phyloP scores from a whole-genome alignment of 2,113 vertebrate species.

The Cacatua alba region DNA sequence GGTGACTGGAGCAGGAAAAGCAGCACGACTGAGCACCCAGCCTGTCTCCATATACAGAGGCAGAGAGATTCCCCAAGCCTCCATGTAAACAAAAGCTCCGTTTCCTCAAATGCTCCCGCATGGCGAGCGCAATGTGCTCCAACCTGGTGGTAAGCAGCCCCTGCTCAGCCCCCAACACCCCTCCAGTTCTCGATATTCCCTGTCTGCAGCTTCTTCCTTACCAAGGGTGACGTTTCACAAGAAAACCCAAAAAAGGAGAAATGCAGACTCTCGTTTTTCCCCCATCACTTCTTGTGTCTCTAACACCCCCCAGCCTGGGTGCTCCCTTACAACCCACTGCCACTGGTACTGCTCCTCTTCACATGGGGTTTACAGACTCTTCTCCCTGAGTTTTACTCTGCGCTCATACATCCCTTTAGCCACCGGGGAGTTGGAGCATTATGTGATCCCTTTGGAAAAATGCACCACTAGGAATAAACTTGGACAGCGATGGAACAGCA shows the following conservation, averaged over 20 bases:
- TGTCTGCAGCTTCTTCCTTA: background rate
- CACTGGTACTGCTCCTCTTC: background rate
- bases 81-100: background rate
- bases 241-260: background rate
- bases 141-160: background rate
- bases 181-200: background rate
- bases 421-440: fast-evolving
- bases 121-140: fast-evolving
- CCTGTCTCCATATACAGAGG: background rate
- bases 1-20: background rate
- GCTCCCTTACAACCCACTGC: background rate
- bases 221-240: background rate
- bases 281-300: background rate
- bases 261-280: background rate
- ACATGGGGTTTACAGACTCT: background rate
- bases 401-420: background rate
- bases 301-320: background rate
- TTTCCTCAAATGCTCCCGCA: background rate
- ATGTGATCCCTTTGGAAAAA: background rate
- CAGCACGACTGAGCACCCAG: fast-evolving
- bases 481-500: background rate
- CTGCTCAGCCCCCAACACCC: background rate
- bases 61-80: background rate
- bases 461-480: background rate
- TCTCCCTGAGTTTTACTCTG: background rate